Percentiles rank a stretch among this genome's conserved stretches.
Evolutionary conservation across 2,113 vertebrate species (phyloP).

Genomic region (Salvator merianae): DNA sequence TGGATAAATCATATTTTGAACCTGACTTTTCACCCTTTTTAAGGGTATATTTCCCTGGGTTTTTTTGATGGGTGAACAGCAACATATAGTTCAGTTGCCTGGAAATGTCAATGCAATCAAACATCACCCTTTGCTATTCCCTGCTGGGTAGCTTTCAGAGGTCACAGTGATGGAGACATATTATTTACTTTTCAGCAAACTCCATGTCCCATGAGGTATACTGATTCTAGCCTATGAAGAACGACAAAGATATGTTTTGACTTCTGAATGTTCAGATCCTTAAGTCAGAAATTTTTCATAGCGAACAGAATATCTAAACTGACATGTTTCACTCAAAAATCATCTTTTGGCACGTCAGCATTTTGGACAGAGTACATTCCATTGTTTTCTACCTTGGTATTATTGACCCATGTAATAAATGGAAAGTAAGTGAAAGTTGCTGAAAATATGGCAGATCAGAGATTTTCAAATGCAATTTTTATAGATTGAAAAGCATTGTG

Average conservation of each 20-base stretch:
- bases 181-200: slow-evolving; percentile 6
- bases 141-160: not conserved
- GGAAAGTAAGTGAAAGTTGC: not conserved
- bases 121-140: not conserved
- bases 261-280: not conserved
- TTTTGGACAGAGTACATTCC: not conserved
- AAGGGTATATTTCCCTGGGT: not conserved
- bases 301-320: not conserved
- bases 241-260: not conserved
- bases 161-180: not conserved
- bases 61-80: not conserved
- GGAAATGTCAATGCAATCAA: slow-evolving; percentile 6
- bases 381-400: not conserved
- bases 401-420: not conserved
- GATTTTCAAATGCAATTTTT: not conserved
- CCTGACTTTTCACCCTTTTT: not conserved
- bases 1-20: not conserved
- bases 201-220: not conserved
- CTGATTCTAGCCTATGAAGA: not conserved
- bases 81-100: not conserved
- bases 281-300: not conserved
- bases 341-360: not conserved
- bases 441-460: not conserved
- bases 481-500: not conserved
- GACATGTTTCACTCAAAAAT: not conserved